These are phyloP conservation scores for Loris lydekkerianus DNA, from an alignment of 2,797 vertebrate genomes.

Conservation along the genomic window DNA sequence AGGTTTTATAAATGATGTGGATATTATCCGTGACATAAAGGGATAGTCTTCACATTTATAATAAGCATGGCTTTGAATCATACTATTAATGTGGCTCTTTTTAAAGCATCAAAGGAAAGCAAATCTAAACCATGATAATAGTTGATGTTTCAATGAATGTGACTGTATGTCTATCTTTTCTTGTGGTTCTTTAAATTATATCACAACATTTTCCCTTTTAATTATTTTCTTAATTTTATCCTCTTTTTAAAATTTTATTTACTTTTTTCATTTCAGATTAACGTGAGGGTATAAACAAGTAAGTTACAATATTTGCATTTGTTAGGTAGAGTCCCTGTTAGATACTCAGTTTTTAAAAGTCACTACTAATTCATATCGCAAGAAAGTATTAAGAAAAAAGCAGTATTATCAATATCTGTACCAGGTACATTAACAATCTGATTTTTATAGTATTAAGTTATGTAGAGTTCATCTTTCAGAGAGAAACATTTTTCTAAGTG, in stretches of 20 bases:
- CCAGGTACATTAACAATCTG: background rate
- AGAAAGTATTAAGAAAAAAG: background rate
- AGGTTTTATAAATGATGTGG: background rate
- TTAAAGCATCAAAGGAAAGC: slow-evolving; percentile 1
- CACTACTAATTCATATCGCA: background rate
- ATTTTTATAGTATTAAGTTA: background rate
- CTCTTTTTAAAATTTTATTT: background rate
- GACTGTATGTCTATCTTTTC: background rate
- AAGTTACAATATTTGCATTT: no score
- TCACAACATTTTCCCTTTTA: background rate
- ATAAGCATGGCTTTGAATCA: slow-evolving; percentile 13
- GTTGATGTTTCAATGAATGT: background rate
- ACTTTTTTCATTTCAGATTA: no score
- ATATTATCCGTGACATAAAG: background rate
- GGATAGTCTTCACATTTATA: background rate
- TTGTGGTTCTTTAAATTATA: background rate
- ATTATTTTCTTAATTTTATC: slow-evolving; percentile 15
- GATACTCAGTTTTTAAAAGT: background rate
- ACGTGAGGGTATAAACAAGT: no score
- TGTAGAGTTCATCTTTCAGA: background rate
- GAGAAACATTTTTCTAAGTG: slow-evolving; percentile 30
- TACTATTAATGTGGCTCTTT: background rate
- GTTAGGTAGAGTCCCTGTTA: background rate
- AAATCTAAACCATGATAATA: background rate
- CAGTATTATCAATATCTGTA: background rate